phyloP scores from a whole-genome alignment of 2,888 invertebrate species.

The Agriopis marginaria region DNA sequence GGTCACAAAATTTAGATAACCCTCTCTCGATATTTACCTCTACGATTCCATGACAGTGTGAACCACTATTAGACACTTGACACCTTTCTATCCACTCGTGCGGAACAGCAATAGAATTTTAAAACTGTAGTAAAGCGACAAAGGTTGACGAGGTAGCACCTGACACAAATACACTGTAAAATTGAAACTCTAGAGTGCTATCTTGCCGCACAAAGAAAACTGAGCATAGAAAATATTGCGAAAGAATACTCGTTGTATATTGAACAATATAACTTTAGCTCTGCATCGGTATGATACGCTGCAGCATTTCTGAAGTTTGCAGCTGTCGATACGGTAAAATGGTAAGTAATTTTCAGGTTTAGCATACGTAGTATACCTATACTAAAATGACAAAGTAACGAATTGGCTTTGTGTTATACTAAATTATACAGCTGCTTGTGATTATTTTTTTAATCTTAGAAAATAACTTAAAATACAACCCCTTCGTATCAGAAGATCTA shows the following conservation, averaged over 20 bases:
- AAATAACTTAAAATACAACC: no score
- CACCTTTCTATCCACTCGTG: conserved; percentile 4
- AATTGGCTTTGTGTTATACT: not conserved
- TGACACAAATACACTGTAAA: conserved; percentile 49
- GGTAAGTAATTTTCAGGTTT: not conserved
- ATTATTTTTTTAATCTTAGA: no score
- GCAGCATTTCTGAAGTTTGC: conserved; percentile 2
- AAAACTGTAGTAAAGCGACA: conserved; percentile 39
- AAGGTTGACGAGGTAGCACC: conserved; percentile 37
- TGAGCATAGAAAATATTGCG: conserved; percentile 59
- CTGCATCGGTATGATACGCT: conserved; percentile 15
- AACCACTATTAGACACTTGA: conserved; percentile 9
- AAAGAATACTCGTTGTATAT: conserved; percentile 49
- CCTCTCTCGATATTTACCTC: no score
- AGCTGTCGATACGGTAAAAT: conserved; percentile 11
- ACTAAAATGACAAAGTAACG: not conserved
- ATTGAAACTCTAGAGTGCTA: conserved; percentile 55
- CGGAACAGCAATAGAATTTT: conserved; percentile 27
- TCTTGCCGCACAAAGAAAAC: conserved; percentile 64
- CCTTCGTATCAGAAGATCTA: no score
- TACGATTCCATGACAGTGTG: not conserved
- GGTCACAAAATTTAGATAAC: no score
- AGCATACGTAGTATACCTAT: not conserved
- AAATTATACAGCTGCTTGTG: no score
- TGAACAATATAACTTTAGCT: conserved; percentile 37